Evolutionary conservation across 2,113 vertebrate genomes (phyloP).

Genomic region (Anas platyrhynchos): DNA sequence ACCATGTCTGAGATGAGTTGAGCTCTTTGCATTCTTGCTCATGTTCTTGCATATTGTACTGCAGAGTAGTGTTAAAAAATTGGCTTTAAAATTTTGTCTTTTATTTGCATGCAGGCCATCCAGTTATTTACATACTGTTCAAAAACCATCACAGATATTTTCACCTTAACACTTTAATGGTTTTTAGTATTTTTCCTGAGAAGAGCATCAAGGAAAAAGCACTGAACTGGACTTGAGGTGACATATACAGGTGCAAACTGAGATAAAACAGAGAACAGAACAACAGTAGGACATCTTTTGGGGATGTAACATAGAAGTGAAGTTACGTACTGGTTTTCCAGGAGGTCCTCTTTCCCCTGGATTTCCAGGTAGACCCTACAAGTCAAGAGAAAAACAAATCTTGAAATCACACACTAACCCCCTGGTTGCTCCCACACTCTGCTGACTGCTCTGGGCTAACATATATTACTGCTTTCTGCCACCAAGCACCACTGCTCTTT

Average conservation of each 20-base stretch:
- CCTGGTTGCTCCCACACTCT: background rate
- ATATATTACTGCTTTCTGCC: background rate
- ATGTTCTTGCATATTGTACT: background rate
- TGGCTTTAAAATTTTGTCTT: background rate
- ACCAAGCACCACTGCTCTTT: background rate
- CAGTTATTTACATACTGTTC: background rate
- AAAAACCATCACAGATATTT: background rate
- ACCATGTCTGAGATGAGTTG: background rate
- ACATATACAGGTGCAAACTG: background rate
- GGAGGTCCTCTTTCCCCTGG: slow-evolving; percentile 91
- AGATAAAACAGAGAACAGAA: background rate
- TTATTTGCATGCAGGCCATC: background rate
- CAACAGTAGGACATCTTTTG: background rate
- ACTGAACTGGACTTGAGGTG: background rate
- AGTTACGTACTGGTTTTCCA: slow-evolving; percentile 90
- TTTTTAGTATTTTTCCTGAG: background rate
- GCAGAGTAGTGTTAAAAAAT: background rate
- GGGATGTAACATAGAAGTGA: background rate
- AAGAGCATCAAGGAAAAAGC: background rate
- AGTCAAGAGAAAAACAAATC: background rate
- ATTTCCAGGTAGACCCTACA: slow-evolving; percentile 89
- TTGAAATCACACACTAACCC: background rate
- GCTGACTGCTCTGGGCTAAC: background rate
- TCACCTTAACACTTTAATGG: background rate
- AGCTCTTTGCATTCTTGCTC: background rate